These are phyloP conservation scores for Tiliacea citrago DNA, from an alignment of 2,888 invertebrate genomes.

Conservation along the genomic window DNA sequence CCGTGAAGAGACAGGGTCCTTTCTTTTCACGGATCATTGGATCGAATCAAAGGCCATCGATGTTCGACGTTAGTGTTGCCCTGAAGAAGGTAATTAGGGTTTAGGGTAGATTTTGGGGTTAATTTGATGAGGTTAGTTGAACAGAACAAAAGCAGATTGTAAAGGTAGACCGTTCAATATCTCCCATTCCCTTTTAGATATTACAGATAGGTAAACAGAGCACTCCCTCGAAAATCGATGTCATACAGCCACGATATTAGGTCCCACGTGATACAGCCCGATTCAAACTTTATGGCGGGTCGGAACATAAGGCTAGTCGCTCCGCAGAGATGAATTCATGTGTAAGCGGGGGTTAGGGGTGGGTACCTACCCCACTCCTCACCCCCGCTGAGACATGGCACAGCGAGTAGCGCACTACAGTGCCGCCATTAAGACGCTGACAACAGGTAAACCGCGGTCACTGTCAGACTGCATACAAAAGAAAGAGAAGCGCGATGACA, in stretches of 20 bases:
- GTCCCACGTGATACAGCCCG: too few species aligned
- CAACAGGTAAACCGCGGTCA: too few species aligned
- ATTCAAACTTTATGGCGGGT: too few species aligned
- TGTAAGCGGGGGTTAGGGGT: too few species aligned
- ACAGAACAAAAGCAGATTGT: background rate
- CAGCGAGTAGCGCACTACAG: too few species aligned
- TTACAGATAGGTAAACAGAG: background rate
- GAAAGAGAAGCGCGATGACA: too few species aligned
- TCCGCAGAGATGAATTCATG: too few species aligned
- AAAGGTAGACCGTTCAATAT: background rate
- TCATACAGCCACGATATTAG: background rate
- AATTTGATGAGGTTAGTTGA: background rate
- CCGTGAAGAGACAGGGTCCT: slow-evolving; percentile 6
- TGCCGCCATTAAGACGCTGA: too few species aligned
- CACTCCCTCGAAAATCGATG: slow-evolving; percentile 21
- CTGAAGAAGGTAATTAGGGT: background rate
- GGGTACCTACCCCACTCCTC: too few species aligned
- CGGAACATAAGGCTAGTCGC: too few species aligned
- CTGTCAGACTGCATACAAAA: too few species aligned
- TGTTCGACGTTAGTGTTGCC: background rate
- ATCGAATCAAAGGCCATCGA: slow-evolving; percentile 17
- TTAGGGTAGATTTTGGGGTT: background rate
- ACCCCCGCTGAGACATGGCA: too few species aligned
- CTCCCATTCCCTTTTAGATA: background rate
- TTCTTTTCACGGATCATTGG: slow-evolving; percentile 14